Percentiles rank a stretch among this genome's conserved stretches.
Conservation (phyloP, 2,797 vertebrate species). For the Manis javanica region DNA sequence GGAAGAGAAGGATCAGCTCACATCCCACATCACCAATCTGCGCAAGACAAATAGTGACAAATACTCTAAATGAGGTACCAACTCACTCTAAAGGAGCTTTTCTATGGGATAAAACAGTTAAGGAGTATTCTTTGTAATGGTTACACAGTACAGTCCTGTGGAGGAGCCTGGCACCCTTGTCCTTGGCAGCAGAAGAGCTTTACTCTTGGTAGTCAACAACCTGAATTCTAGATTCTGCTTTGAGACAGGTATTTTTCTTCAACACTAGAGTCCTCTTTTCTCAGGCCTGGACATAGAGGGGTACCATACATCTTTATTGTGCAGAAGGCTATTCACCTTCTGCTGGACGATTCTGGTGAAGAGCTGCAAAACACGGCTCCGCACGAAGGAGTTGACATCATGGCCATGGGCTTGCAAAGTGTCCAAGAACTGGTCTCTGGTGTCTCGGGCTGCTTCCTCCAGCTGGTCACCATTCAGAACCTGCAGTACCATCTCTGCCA, state of each 20-base stretch:
- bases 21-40: background rate
- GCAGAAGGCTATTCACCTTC: constrained; percentile 87
- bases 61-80: background rate
- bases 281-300: background rate
- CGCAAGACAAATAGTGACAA: background rate
- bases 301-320: background rate
- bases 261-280: background rate
- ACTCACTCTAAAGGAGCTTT: constrained; percentile 16
- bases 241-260: background rate
- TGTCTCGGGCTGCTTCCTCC: constrained; percentile 90
- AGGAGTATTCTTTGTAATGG: background rate
- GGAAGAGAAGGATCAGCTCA: background rate
- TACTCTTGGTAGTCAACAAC: background rate
- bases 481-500: constrained; percentile 93
- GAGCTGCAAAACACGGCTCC: constrained; percentile 94
- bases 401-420: constrained; percentile 94
- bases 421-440: constrained; percentile 94
- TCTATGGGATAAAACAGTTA: background rate
- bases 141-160: background rate
- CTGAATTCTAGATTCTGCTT: background rate
- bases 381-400: constrained; percentile 92
- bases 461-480: constrained; percentile 94
- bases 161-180: background rate
- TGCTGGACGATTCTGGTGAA: constrained; percentile 93
- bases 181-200: background rate